Base-by-base conservation (phyloP, 2,113 vertebrate genomes). In the Archocentrus centrarchus region DNA sequence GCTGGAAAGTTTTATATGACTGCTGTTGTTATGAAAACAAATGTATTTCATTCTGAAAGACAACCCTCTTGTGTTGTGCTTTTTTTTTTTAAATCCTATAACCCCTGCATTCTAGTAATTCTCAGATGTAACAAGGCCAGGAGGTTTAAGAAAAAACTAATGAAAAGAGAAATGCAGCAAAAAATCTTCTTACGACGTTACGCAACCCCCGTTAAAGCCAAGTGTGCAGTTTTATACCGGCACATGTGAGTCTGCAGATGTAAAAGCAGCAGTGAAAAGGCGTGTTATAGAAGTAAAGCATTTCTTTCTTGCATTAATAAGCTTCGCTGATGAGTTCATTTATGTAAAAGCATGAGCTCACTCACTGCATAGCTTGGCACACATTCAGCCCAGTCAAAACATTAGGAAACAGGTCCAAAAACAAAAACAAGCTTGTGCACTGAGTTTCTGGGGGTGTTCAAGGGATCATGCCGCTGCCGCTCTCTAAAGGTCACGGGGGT, bases 301-400 rank as follows among this genome's bases (percentile, higher is more conserved):
- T 41, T 75, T 62, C 78, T 41, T 39, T 79, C 27, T 50, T 59
- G 30, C 55, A 24, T 81, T 76, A 81, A 88, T 77, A 79, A 55
- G 70, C 64, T 75, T 59, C 61, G 37, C 78, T 90, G 88, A 88
- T 91, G 89, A 91, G 80, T 88, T 90, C 83, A 83, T 91, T 82
- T 87, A 79, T 88, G 82, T 79, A 11, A 61, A 83, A 89, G 73
- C 5, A 86, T 92, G 92, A 93, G 86, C 84, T 94, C 89, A 90
- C 84, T 94, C 89, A 90, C 53, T 62, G 37, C 63, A 75, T 15
- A 32, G 75, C 27, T 86, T 86, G 85, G 68, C 63, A 17, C 88
- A 82, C 84, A 79, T 81, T 82, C 57, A 83, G 27, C 27, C 63
- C 88, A 93, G 93, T 93, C 93, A 94, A 88, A 95, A 94, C 92